Conservation (phyloP, 1,140 invertebrate genomes). For the Meteorus sp. region DNA sequence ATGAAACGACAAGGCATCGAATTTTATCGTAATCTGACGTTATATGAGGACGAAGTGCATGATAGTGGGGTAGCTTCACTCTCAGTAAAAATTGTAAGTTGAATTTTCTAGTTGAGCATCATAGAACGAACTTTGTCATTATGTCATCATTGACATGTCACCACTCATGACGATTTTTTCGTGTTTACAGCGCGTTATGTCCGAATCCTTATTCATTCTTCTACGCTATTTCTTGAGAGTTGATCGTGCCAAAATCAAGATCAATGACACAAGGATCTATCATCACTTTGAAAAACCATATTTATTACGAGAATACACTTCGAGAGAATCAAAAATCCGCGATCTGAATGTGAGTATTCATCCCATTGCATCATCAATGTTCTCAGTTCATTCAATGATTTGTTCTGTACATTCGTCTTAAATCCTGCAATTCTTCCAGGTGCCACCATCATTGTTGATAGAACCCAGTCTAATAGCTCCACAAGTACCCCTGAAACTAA, state of each 20-base stretch:
- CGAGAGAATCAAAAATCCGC: conserved; percentile 70
- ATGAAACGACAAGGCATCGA: conserved; percentile 89
- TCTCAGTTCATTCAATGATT: too few species aligned
- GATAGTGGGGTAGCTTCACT: conserved; percentile 93
- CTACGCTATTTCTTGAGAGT: conserved; percentile 91
- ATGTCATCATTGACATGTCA: background rate
- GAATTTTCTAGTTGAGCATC: too few species aligned
- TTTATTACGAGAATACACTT: conserved; percentile 76
- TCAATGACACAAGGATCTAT: conserved; percentile 92
- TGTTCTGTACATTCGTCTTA: conserved; percentile 11
- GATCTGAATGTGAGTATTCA: conserved; percentile 60
- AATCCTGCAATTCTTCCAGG: conserved; percentile 40
- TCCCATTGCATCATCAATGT: background rate
- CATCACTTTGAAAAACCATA: conserved; percentile 78
- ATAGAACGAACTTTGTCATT: background rate
- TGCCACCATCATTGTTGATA: conserved; percentile 55
- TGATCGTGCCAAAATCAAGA: conserved; percentile 85
- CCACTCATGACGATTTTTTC: background rate
- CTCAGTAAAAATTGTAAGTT: conserved; percentile 91
- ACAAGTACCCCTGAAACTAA: conserved; percentile 56
- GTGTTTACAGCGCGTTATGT: conserved; percentile 88
- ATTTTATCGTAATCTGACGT: conserved; percentile 90
- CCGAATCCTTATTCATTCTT: conserved; percentile 88
- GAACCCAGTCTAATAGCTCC: conserved; percentile 63
- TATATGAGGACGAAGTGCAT: conserved; percentile 98